Conservation (phyloP, 2,888 invertebrate species). For the Lissonota sp. region DNA sequence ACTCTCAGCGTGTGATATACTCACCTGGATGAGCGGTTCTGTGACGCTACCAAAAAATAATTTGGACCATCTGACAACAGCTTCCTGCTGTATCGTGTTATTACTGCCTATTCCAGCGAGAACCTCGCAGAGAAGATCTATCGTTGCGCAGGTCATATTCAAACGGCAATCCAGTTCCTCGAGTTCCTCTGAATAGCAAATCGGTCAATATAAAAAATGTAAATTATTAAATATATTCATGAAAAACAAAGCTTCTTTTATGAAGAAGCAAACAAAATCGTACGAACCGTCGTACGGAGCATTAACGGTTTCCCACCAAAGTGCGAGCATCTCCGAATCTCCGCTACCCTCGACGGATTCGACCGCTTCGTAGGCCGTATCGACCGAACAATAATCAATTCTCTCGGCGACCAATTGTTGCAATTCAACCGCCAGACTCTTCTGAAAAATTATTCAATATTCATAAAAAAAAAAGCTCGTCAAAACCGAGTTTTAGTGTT, state of each 20-base stretch:
- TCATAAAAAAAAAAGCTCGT: slow-evolving; percentile 1
- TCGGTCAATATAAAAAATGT: too few species aligned
- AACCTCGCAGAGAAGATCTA: slow-evolving; percentile 85
- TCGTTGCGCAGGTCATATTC: slow-evolving; percentile 83
- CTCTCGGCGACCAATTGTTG: slow-evolving; percentile 81
- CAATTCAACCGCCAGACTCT: slow-evolving; percentile 73
- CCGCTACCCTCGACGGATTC: slow-evolving; percentile 85
- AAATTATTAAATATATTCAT: not conserved
- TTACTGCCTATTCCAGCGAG: slow-evolving; percentile 83
- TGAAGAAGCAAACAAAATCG: not conserved
- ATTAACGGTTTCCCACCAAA: slow-evolving; percentile 79
- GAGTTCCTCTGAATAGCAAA: slow-evolving; percentile 83
- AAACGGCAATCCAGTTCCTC: slow-evolving; percentile 85
- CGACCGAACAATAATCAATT: slow-evolving; percentile 86
- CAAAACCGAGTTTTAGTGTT: not conserved
- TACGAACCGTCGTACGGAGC: slow-evolving; percentile 76
- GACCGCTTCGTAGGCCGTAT: slow-evolving; percentile 86
- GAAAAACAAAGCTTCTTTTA: too few species aligned
- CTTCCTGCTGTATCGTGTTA: slow-evolving; percentile 84
- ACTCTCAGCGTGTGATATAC: not conserved
- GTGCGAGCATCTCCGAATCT: slow-evolving; percentile 77
- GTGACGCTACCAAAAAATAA: slow-evolving; percentile 83
- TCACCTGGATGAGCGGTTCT: slow-evolving; percentile 80
- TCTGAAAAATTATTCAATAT: slow-evolving; percentile 60
- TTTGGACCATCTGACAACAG: slow-evolving; percentile 84